A percentile compares a stretch with the other conserved stretches of the same genome.
These are phyloP conservation scores for Indicator indicator DNA, from an alignment of 2,113 vertebrate species.

Conservation along the genomic window DNA sequence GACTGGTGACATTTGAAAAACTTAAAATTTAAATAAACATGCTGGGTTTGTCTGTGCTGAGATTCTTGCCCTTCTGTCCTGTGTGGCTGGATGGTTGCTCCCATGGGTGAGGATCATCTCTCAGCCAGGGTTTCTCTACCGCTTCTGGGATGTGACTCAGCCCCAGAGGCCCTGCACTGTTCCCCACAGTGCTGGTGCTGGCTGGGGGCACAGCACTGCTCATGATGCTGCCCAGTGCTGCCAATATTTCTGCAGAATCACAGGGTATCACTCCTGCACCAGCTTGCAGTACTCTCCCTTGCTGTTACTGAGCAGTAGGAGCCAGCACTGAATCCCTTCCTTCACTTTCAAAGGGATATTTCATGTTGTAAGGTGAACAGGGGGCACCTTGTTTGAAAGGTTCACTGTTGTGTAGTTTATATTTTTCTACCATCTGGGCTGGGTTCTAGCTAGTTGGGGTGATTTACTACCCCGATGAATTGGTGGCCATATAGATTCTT, in stretches of 20 bases:
- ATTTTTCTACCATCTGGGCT: background rate
- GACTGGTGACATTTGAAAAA: background rate
- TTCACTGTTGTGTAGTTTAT: background rate
- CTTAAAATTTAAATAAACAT: background rate
- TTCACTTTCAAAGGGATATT: background rate
- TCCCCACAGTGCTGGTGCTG: background rate
- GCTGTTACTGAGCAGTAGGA: background rate
- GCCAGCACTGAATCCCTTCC: background rate
- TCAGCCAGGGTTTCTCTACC: background rate
- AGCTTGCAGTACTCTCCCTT: background rate
- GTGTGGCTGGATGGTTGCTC: background rate
- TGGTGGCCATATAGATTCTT: background rate
- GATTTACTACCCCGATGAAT: constrained; percentile 23
- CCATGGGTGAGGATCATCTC: rapidly evolving
- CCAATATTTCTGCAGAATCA: background rate
- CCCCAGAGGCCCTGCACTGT: rapidly evolving
- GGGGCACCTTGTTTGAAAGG: background rate
- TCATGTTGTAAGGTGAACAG: rapidly evolving
- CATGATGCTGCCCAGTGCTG: background rate
- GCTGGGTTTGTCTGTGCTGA: background rate
- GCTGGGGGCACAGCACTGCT: background rate
- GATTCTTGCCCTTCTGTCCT: rapidly evolving
- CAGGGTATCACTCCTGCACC: rapidly evolving
- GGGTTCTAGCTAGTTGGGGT: background rate
- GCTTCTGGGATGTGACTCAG: background rate